Evolutionary conservation across 2,888 invertebrate species (phyloP).

Genomic region (Julus scandinavius): DNA sequence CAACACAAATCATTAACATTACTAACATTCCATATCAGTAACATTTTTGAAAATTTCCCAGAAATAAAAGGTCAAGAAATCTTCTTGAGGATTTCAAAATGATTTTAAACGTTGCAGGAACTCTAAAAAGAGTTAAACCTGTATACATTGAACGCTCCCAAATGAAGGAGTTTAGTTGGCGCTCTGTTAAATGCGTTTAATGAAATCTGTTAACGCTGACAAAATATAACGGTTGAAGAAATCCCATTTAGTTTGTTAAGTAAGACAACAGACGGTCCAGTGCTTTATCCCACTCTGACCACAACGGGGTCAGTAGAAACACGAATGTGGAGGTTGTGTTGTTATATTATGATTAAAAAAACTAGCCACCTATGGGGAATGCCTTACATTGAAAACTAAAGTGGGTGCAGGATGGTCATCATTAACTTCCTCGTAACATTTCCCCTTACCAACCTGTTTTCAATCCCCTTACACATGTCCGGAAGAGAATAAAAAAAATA

Average conservation of each 20-base stretch:
- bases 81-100: no score
- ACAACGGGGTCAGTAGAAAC: background rate
- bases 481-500: background rate
- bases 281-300: slow-evolving; percentile 7
- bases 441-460: background rate
- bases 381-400: background rate
- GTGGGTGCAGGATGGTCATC: slow-evolving; percentile 8
- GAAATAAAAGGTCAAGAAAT: no score
- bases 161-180: background rate
- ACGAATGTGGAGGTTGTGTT: background rate
- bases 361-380: background rate
- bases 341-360: background rate
- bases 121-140: no score
- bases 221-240: background rate
- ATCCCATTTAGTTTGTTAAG: no score
- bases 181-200: background rate
- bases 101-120: no score
- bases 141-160: no score
- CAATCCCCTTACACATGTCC: background rate
- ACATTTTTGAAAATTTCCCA: no score
- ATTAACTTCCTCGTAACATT: background rate
- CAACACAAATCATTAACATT: no score
- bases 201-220: background rate
- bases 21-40: no score
- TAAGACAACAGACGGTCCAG: no score